These are phyloP conservation scores for Corythornis madagascariensis DNA, from an alignment of 2,113 vertebrate species.

Conservation along the genomic window DNA sequence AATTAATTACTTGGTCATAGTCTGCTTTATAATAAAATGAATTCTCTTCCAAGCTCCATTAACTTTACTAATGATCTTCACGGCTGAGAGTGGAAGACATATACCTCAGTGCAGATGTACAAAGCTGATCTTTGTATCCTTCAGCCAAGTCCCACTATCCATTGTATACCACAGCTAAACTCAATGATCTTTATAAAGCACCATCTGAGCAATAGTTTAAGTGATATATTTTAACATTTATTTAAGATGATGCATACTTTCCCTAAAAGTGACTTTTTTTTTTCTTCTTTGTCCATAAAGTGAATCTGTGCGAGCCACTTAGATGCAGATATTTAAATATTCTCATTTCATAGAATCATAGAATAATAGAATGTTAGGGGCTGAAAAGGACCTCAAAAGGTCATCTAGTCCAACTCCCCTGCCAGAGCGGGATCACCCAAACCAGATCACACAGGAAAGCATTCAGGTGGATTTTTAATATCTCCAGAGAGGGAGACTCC, in stretches of 20 bases:
- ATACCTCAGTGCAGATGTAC: neutral
- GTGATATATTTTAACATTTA: neutral
- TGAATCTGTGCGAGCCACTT: too few species aligned
- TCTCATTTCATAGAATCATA: too few species aligned
- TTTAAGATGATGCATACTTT: neutral
- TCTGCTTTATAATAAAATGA: neutral
- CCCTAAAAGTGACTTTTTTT: too few species aligned
- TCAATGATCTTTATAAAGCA: neutral
- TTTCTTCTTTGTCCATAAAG: too few species aligned
- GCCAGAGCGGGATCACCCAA: too few species aligned
- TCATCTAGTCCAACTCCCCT: too few species aligned
- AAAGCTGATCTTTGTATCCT: neutral
- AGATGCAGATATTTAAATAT: too few species aligned
- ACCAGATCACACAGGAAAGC: too few species aligned
- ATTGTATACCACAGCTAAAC: neutral
- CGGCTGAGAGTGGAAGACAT: neutral
- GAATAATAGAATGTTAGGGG: too few species aligned
- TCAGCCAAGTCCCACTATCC: neutral
- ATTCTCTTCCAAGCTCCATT: neutral
- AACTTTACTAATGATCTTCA: neutral
- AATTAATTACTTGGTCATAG: neutral
- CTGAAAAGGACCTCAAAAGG: too few species aligned
- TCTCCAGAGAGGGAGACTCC: too few species aligned
- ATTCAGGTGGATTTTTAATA: too few species aligned
- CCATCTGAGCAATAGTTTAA: neutral